Evolutionary conservation across 2,113 vertebrate genomes (phyloP).

Genomic region (Trogon melanurus): DNA sequence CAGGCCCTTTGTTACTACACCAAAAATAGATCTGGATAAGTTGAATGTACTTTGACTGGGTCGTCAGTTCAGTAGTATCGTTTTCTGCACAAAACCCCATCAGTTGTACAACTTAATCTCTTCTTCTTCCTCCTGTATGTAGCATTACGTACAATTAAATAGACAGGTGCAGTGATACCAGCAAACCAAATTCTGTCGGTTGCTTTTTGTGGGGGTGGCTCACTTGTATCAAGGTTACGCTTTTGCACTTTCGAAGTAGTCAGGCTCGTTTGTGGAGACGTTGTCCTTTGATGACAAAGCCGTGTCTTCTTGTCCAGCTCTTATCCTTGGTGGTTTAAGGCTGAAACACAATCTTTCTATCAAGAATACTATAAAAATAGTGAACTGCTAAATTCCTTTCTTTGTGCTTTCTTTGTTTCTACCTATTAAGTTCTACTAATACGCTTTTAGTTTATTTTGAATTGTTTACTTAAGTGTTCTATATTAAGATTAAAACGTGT

Average conservation of each 20-base stretch:
- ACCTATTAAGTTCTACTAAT: not conserved
- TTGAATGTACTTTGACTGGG: not conserved
- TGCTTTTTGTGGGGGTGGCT: not conserved
- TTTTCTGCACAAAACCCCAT: not conserved
- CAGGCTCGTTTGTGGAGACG: not conserved
- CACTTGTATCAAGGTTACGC: not conserved
- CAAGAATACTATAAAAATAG: not conserved
- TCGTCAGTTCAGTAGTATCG: not conserved
- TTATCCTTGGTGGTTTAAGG: not conserved
- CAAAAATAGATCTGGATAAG: not conserved
- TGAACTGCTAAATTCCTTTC: not conserved
- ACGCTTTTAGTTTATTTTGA: not conserved
- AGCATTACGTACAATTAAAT: accelerated
- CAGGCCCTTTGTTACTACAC: not conserved
- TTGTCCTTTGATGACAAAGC: not conserved
- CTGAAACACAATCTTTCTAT: not conserved
- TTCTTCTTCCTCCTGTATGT: not conserved
- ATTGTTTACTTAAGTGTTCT: not conserved
- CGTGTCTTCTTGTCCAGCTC: not conserved
- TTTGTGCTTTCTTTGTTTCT: not conserved
- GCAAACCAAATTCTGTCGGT: not conserved
- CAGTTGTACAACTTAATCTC: not conserved
- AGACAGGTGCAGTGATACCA: not conserved
- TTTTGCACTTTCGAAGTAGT: not conserved
- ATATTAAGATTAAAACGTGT: not conserved